Evolutionary conservation across 2,888 invertebrate genomes (phyloP).

Genomic region (Sinhomidia bicolor): DNA sequence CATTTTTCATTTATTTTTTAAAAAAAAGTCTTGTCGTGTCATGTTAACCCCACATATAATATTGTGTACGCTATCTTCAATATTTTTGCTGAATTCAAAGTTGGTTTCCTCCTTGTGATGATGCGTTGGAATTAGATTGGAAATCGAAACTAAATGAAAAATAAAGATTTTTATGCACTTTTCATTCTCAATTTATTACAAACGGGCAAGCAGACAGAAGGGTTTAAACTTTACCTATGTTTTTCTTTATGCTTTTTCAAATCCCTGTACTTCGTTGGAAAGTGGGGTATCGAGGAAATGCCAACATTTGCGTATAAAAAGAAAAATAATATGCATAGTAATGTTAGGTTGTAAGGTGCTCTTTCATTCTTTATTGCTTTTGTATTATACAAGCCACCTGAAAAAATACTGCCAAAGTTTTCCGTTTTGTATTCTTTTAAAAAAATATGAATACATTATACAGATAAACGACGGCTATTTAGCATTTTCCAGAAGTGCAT

Average conservation of each 20-base stretch:
- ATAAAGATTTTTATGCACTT: background rate
- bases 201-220: too few relatives aligned
- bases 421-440: too few relatives aligned
- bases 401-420: background rate
- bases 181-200: background rate
- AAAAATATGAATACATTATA: background rate
- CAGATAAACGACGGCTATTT: background rate
- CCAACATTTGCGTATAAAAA: too few relatives aligned
- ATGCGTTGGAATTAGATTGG: background rate
- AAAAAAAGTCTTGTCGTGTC: too few relatives aligned
- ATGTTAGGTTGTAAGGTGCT: too few relatives aligned
- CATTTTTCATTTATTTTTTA: background rate
- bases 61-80: background rate
- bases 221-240: background rate
- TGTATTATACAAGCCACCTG: background rate
- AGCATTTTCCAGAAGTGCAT: slow-evolving; percentile 20
- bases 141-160: background rate
- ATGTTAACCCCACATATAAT: too few relatives aligned
- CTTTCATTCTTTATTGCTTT: too few relatives aligned
- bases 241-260: too few relatives aligned
- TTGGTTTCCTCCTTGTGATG: background rate
- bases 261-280: too few relatives aligned
- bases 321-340: too few relatives aligned
- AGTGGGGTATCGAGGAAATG: too few relatives aligned
- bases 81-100: background rate